These are phyloP conservation scores for Euclidia mi DNA, from an alignment of 2,888 invertebrate species.

Conservation along the genomic window DNA sequence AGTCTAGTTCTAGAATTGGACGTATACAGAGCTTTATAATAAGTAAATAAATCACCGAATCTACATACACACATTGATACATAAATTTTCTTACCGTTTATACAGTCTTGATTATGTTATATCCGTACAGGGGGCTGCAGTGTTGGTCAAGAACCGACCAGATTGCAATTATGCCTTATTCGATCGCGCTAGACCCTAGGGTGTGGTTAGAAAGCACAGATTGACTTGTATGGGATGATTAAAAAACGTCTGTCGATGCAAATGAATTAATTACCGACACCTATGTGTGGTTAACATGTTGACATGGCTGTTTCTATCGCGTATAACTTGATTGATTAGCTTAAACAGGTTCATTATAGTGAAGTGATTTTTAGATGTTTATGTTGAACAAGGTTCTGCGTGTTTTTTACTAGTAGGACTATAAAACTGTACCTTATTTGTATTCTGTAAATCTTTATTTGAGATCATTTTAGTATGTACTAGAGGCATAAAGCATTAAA, in stretches of 20 bases:
- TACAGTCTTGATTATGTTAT: constrained; percentile 48
- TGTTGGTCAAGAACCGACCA: constrained; percentile 27
- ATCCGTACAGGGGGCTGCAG: constrained; percentile 41
- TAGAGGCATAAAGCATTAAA: too few relatives aligned
- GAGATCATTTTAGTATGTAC: too few relatives aligned
- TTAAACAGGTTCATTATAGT: constrained; percentile 1
- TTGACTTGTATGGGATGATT: constrained; percentile 8
- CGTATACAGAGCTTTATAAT: too few relatives aligned
- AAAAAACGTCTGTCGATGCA: constrained; percentile 39
- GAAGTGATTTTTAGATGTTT: too few relatives aligned
- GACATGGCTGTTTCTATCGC: background rate
- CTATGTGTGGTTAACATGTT: constrained; percentile 26
- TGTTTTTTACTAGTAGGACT: too few relatives aligned
- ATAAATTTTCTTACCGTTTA: constrained; percentile 6
- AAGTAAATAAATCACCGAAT: background rate
- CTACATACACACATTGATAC: background rate
- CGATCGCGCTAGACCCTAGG: constrained; percentile 30
- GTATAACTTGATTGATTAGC: constrained; percentile 3
- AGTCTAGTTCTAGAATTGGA: too few relatives aligned
- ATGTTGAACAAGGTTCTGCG: too few relatives aligned
- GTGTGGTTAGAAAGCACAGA: constrained; percentile 27
- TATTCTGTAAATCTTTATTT: too few relatives aligned
- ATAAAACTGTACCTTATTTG: too few relatives aligned
- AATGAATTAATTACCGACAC: constrained; percentile 49
- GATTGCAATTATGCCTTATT: constrained; percentile 44